Evolutionary conservation across 2,888 invertebrate species (phyloP).

Genomic region (Cacoxenus indagator): DNA sequence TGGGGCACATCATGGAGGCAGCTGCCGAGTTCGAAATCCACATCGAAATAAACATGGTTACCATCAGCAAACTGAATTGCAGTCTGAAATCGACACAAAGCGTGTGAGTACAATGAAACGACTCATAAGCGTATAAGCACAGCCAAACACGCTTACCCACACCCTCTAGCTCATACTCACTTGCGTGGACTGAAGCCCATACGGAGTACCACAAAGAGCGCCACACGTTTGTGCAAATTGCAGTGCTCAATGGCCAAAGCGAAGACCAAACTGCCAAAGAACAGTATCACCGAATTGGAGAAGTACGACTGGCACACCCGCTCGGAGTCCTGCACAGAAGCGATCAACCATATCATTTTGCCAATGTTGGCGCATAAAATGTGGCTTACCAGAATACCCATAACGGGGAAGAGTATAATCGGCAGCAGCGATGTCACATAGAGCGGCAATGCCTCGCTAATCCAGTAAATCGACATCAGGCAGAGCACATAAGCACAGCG

Average conservation of each 20-base stretch:
- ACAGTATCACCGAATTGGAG: conserved; percentile 85
- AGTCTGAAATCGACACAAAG: conserved; percentile 41
- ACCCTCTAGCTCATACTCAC: conserved; percentile 60
- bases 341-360: too few relatives aligned
- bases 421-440: conserved; percentile 85
- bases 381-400: conserved; percentile 76
- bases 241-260: conserved; percentile 90
- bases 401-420: conserved; percentile 81
- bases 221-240: conserved; percentile 86
- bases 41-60: conserved; percentile 83
- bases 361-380: conserved; percentile 21
- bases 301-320: conserved; percentile 79
- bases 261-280: conserved; percentile 87
- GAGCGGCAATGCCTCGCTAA: conserved; percentile 81
- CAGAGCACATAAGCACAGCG: conserved; percentile 83
- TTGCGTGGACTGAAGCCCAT: conserved; percentile 79
- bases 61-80: conserved; percentile 81
- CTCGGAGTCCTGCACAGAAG: conserved; percentile 57
- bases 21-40: conserved; percentile 81
- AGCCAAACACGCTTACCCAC: conserved; percentile 22
- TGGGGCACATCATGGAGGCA: conserved; percentile 92
- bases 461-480: conserved; percentile 85
- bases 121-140: conserved; percentile 23
- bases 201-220: conserved; percentile 81
- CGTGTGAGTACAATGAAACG: conserved; percentile 73